Conservation (phyloP, 2,113 vertebrate species). For the Chloropsis hardwickii region DNA sequence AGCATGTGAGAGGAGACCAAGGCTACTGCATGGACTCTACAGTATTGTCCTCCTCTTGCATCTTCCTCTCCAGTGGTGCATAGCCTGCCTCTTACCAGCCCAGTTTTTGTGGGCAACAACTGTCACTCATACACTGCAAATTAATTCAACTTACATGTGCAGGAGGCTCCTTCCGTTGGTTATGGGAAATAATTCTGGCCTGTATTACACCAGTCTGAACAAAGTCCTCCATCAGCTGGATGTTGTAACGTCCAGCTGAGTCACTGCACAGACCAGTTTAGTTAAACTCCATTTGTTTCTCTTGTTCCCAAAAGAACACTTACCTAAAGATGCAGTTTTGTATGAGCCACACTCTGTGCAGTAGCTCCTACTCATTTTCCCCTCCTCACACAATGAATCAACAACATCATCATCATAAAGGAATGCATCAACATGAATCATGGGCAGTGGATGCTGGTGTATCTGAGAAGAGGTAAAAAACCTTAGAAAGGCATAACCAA, state of each 20-base stretch:
- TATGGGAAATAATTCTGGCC: background rate
- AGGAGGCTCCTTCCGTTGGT: background rate
- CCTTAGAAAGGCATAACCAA: background rate
- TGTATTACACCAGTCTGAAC: background rate
- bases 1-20: background rate
- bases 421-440: slow-evolving; percentile 88
- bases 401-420: slow-evolving; percentile 90
- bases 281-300: background rate
- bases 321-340: slow-evolving; percentile 83
- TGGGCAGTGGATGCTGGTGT: slow-evolving; percentile 73
- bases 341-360: slow-evolving; percentile 85
- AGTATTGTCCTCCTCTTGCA: background rate
- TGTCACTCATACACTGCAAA: background rate
- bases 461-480: slow-evolving; percentile 74
- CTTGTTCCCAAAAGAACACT: slow-evolving; percentile 4
- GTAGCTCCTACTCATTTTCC: slow-evolving; percentile 88
- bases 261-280: slow-evolving; percentile 5
- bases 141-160: background rate
- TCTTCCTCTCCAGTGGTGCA: background rate
- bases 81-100: background rate
- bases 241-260: background rate
- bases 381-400: slow-evolving; percentile 86
- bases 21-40: background rate
- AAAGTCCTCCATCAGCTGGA: background rate
- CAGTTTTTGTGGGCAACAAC: background rate